Evolutionary conservation across 1,140 invertebrate genomes (phyloP), one percentile per base, ranked within the genome.

Genomic region (Papilio polyxenes): DNA sequence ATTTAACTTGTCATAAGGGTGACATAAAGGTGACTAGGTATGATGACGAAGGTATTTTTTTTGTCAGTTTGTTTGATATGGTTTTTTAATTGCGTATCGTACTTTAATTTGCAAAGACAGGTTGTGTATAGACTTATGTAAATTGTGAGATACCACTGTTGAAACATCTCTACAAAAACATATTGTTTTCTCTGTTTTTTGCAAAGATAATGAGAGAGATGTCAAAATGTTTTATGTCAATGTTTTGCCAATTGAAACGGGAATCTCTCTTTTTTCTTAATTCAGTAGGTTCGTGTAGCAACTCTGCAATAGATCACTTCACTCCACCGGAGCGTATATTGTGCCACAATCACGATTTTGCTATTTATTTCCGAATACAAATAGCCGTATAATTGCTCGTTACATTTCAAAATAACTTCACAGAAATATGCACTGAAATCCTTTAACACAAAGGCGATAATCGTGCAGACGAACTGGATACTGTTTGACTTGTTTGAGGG

Each of bases 341-440:
- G 48, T 77, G 49, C 48, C 75, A 51, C 75, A n/a, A 51, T 51
- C 75, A 77, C 75, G 75, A 77, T 77, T 77, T 77, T 49, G 75
- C 75, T 77, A 77, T 77, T 77, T 77, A 77, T 77, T 77, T 77
- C 75, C 75, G 75, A 77, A 77, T 77, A 77, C 75, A 53, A 77
- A 77, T 48, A 75, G 31, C 75, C 44, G 48, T 49, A 77, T 77
- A 77, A 77, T 77, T 77, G 75, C 75, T 77, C 49, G 75, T 53
- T 53, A 77, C 75, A 77, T 51, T 77, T 77, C 75, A 31, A 49
- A 77, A 77, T 53, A 31, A 51, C n/a, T 51, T 77, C 23, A 77
- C 44, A 53, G 75, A 3, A 77, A 56, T 53, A 77, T 53, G 20
- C 20, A 31, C 49, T 77, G 75, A 51, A 77, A 51, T 51, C 5